Base-by-base conservation (phyloP, 35 echinoderm and acorn worm genomes). In the Lytechinus variegatus region DNA sequence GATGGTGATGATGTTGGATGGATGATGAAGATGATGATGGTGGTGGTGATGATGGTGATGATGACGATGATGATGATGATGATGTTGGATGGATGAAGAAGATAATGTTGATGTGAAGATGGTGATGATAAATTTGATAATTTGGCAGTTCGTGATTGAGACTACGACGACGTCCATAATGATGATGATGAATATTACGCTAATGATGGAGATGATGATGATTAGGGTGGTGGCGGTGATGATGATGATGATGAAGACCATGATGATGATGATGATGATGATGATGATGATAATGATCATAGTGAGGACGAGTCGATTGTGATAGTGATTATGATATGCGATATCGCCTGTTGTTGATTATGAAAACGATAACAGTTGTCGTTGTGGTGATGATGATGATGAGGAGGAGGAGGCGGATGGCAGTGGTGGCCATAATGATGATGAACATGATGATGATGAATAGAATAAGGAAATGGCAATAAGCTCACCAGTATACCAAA, bases 231-330 rank as follows among this genome's bases (percentile, higher is more conserved):
- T 87, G 86, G 29, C 6, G 86, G 7, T 87, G 86, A 0, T 87
- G 24, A 87, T 87, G 86, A 87, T 87, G 24, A 87, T 87, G 86
- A 87, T 33, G 86, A 87, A 8, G 86, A 12, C 12, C 6, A 87
- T 24, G 86, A 87, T 87, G 86, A 87, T 33, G 86, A 87, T 87
- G 86, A 87, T 87, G 29, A 87, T 4, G 86, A 87, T 87, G 86
- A 16, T 87, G 86, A 9, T 4, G 4, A 14, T 87, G 86, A 87
- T 87, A 0, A 27, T 44, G 86, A 5, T 87, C 10, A 87, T 87
- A 5, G 24, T n/a, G 86, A 87, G 6, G 86, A 87, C 8, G 86
- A 87, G 86, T 9, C 3, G 1, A 21, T 27, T 10, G 86, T 27
- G 86, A 21, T 27, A 21, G 86, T 27, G 86, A 21, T 27, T 10